These are phyloP conservation scores for Pseudoips prasinana DNA, from an alignment of 2,888 invertebrate genomes.

Conservation along the genomic window DNA sequence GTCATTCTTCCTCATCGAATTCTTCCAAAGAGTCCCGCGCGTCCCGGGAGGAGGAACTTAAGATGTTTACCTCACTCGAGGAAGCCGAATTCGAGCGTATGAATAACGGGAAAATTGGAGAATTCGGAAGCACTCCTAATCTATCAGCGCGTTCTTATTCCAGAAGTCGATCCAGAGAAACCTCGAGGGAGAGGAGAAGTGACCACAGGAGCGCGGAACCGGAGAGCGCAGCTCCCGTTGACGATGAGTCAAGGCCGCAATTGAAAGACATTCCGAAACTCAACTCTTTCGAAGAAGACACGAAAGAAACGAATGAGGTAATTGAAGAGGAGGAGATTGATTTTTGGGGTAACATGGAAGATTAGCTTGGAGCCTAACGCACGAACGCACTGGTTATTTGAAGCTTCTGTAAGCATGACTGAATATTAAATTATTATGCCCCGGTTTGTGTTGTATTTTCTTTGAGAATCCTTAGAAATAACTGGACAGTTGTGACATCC, in stretches of 20 bases:
- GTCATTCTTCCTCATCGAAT: slow-evolving; percentile 82
- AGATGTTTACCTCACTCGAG: slow-evolving; percentile 84
- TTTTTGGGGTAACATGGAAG: slow-evolving; percentile 73
- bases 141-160: slow-evolving; percentile 77
- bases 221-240: slow-evolving; percentile 44
- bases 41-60: slow-evolving; percentile 84
- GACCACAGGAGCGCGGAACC: slow-evolving; percentile 57
- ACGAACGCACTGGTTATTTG: slow-evolving; percentile 51
- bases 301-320: slow-evolving; percentile 64
- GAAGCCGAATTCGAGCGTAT: slow-evolving; percentile 80
- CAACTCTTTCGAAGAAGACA: slow-evolving; percentile 70
- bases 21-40: slow-evolving; percentile 83
- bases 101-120: slow-evolving; percentile 45
- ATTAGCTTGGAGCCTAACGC: slow-evolving; percentile 54
- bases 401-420: slow-evolving; percentile 75
- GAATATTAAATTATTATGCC: slow-evolving; percentile 67
- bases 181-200: slow-evolving; percentile 62
- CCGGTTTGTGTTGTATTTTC: slow-evolving; percentile 64
- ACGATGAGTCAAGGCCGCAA: slow-evolving; percentile 40
- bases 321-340: slow-evolving; percentile 60
- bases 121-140: slow-evolving; percentile 73
- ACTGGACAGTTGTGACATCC: slow-evolving; percentile 40
- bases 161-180: slow-evolving; percentile 78
- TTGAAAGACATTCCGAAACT: slow-evolving; percentile 58
- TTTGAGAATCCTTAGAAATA: slow-evolving; percentile 40